These are phyloP conservation scores for Tetraneura akinire DNA, from an alignment of 1,140 invertebrate species.

Conservation along the genomic window DNA sequence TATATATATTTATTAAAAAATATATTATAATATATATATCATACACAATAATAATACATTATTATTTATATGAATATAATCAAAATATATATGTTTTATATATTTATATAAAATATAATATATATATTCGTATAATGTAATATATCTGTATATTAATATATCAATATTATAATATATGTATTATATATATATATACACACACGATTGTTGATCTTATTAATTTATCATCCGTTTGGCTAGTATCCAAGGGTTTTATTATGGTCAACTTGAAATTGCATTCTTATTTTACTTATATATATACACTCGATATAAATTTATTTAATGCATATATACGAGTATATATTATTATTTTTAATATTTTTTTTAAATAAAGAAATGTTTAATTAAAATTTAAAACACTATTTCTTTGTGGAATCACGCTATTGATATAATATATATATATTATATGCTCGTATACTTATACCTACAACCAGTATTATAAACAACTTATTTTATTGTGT, in stretches of 20 bases:
- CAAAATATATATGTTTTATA: too few species aligned
- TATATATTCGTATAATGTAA: too few species aligned
- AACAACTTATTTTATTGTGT: constrained; percentile 16
- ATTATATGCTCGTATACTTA: background rate
- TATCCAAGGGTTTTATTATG: background rate
- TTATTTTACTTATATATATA: too few species aligned
- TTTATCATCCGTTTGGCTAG: constrained; percentile 21
- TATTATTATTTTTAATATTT: background rate
- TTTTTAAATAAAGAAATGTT: constrained; percentile 30
- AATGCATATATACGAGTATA: background rate
- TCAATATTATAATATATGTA: too few species aligned
- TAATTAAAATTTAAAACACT: constrained; percentile 18
- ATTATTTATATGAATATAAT: too few species aligned
- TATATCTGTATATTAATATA: too few species aligned
- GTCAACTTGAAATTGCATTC: constrained; percentile 11
- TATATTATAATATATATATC: too few species aligned
- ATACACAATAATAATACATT: too few species aligned
- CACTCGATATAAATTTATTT: background rate
- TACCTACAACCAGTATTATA: too few species aligned
- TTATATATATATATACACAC: too few species aligned
- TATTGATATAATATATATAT: background rate
- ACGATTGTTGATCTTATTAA: background rate
- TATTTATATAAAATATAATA: too few species aligned
- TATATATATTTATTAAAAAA: too few species aligned
- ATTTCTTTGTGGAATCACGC: constrained; percentile 13